Percentiles rank a stretch among this genome's conserved stretches.
phyloP scores from a whole-genome alignment of 2,888 invertebrate genomes.

The Octonoba sinensis region DNA sequence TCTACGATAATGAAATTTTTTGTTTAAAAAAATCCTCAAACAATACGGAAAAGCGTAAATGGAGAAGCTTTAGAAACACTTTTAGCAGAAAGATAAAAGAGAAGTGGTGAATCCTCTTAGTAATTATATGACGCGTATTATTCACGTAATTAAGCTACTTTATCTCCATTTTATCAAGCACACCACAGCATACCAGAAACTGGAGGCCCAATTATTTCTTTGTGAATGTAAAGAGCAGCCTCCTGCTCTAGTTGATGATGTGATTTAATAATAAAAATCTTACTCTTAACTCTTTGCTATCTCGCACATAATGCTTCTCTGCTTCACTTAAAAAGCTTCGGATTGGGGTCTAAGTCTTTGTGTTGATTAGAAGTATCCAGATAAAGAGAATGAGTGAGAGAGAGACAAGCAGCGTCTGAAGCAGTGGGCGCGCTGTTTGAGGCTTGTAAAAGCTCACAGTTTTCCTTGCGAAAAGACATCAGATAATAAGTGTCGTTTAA shows the following conservation, averaged over 20 bases:
- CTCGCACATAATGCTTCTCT: slow-evolving; percentile 24
- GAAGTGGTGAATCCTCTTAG: slow-evolving; percentile 17
- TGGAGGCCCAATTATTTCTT: slow-evolving; percentile 31
- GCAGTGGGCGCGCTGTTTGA: too few relatives aligned
- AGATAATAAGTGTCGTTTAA: too few relatives aligned
- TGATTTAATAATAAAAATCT: slow-evolving; percentile 50
- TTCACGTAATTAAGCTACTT: slow-evolving; percentile 53
- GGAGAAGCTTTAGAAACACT: slow-evolving; percentile 22
- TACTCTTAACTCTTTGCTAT: slow-evolving; percentile 1
- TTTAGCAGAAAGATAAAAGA: slow-evolving; percentile 35
- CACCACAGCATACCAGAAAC: slow-evolving; percentile 12
- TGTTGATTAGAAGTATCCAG: slow-evolving; percentile 34
- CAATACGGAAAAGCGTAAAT: slow-evolving; percentile 29
- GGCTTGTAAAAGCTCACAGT: too few relatives aligned
- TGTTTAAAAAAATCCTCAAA: slow-evolving; percentile 1
- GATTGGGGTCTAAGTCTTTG: not conserved
- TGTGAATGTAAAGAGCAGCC: not conserved
- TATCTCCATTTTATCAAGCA: slow-evolving; percentile 51
- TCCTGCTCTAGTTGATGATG: slow-evolving; percentile 24
- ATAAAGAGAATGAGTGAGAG: not conserved
- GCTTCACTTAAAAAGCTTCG: slow-evolving; percentile 17
- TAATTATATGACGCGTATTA: slow-evolving; percentile 59
- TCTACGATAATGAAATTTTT: not conserved
- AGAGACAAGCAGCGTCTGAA: too few relatives aligned
- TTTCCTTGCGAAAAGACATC: too few relatives aligned